Conservation (phyloP, 2,888 invertebrate species). For the Tachystola acroxantha region DNA sequence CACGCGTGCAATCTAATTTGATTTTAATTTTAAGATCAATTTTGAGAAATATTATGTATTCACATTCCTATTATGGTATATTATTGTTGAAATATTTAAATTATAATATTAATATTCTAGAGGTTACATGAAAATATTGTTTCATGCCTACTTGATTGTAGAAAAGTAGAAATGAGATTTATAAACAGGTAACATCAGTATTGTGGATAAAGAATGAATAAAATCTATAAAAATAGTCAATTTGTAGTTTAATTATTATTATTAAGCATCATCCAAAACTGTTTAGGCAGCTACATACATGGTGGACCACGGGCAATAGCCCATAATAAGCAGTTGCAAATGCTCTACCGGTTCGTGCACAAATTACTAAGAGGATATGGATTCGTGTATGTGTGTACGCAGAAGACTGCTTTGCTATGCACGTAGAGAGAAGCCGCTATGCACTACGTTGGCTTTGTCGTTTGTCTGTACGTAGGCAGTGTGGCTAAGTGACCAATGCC, state of each 20-base stretch:
- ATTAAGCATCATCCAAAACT: no score
- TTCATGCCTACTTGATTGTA: slow-evolving; percentile 9
- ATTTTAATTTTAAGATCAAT: slow-evolving; percentile 11
- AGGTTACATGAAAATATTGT: slow-evolving; percentile 2
- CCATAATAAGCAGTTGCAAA: no score
- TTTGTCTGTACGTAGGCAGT: no score
- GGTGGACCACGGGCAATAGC: no score
- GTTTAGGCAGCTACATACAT: no score
- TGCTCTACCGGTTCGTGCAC: no score
- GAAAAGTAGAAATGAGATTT: slow-evolving; percentile 30
- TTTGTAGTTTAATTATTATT: background rate
- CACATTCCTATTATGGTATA: slow-evolving; percentile 33
- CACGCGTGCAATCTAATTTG: slow-evolving; percentile 2
- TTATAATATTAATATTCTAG: slow-evolving; percentile 9
- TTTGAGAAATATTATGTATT: slow-evolving; percentile 16
- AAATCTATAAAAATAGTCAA: slow-evolving; percentile 27
- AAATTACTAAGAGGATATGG: no score
- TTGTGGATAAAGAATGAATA: slow-evolving; percentile 42
- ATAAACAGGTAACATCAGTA: slow-evolving; percentile 43
- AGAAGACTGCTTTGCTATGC: no score
- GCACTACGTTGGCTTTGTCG: no score
- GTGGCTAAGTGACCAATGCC: no score
- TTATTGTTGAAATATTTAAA: slow-evolving; percentile 16
- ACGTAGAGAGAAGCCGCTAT: no score
- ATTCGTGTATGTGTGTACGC: no score